These are phyloP conservation scores for Vanessa tameamea DNA, from an alignment of 1,140 invertebrate species.

Conservation along the genomic window DNA sequence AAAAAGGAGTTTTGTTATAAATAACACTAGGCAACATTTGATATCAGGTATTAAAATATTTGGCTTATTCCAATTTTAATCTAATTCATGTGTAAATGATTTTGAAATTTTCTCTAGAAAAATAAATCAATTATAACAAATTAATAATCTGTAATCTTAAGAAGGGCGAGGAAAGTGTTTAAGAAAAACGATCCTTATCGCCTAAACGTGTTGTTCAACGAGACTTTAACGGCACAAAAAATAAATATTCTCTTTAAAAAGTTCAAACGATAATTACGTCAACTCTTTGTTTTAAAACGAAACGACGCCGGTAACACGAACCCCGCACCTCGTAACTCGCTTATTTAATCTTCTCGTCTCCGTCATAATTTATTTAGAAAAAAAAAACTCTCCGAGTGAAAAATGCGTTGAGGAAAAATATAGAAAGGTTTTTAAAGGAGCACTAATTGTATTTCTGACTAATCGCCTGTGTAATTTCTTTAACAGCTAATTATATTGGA, in stretches of 20 bases:
- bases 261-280: slow-evolving; percentile 11
- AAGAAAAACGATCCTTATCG: background rate
- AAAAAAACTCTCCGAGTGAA: slow-evolving; percentile 9
- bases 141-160: too few relatives aligned
- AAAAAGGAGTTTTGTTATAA: too few relatives aligned
- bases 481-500: slow-evolving; percentile 18
- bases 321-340: slow-evolving; percentile 6
- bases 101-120: too few relatives aligned
- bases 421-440: slow-evolving; percentile 2
- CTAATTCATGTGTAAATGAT: too few relatives aligned
- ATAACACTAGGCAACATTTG: too few relatives aligned
- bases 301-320: background rate
- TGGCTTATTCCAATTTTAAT: too few relatives aligned
- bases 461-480: slow-evolving; percentile 20
- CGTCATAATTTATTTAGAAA: slow-evolving; percentile 30
- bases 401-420: slow-evolving; percentile 2
- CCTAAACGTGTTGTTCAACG: background rate
- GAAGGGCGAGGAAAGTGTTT: background rate
- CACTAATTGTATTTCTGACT: slow-evolving; percentile 23
- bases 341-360: slow-evolving; percentile 25
- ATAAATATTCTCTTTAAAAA: background rate
- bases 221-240: background rate
- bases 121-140: too few relatives aligned
- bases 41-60: too few relatives aligned
- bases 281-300: slow-evolving; percentile 14